Evolutionary conservation across 2,888 invertebrate genomes (phyloP), one percentile per base, ranked within the genome.

Genomic region (Folsomia manolachei): DNA sequence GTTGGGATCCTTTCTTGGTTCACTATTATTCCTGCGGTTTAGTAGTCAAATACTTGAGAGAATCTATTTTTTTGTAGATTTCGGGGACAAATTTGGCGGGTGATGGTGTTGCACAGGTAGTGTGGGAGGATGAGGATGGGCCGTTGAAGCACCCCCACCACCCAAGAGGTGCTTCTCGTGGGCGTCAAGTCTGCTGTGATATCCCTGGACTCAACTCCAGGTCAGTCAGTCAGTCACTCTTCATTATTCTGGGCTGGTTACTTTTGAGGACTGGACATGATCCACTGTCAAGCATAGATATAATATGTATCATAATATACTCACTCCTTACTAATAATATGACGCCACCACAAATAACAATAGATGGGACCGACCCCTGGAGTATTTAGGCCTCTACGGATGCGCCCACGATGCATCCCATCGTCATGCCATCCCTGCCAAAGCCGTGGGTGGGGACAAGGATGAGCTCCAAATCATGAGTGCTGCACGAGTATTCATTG

Each of bases 1-100:
- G n/a, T n/a, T n/a, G n/a, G n/a, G n/a, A n/a, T n/a, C n/a, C n/a
- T n/a, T n/a, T n/a, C n/a, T n/a, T n/a, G n/a, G n/a, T n/a, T n/a
- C n/a, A n/a, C n/a, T n/a, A n/a, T n/a, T n/a, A n/a, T n/a, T n/a
- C n/a, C n/a, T n/a, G n/a, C n/a, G n/a, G n/a, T n/a, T n/a, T n/a
- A n/a, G n/a, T n/a, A n/a, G n/a, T n/a, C n/a, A n/a, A n/a, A n/a
- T n/a, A n/a, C n/a, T n/a, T n/a, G 51, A 18, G 18, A 9, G 18
- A 51, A 67, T 85, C 98, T 73, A 88, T 88, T 60, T 93, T 93
- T 25, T 85, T 98, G 81, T 97, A 98, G 85, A 95, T 98, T 82
- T 95, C 97, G 1, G 96, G 96, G 18, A 97, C 97, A 21, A 97
- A 98, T 86, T 86, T 98, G 77, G 95, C 96, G 56, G 95, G 96